A percentile compares a stretch with the other conserved stretches of the same genome.
Evolutionary conservation across 2,113 vertebrate genomes (phyloP).

Genomic region (Syrrhaptes paradoxus): DNA sequence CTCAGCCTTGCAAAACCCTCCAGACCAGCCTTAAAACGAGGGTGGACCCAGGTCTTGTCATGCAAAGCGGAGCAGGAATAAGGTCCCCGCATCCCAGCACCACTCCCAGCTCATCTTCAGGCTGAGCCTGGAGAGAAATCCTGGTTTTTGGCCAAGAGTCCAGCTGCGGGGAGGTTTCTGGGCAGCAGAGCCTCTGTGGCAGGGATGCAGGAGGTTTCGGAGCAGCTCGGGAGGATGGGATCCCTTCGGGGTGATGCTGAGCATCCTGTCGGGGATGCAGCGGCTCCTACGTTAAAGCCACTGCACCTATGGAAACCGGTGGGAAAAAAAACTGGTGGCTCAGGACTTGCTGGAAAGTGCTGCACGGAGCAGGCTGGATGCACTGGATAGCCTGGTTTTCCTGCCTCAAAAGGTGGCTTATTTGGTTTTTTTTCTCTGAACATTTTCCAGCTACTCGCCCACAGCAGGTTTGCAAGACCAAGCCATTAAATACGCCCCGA

Average conservation of each 20-base stretch:
- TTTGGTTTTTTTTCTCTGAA: background rate
- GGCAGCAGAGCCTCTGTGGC: conserved; percentile 28
- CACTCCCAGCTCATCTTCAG: background rate
- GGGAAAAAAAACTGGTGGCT: conserved; percentile 20
- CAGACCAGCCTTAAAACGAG: background rate
- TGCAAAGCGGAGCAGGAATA: background rate
- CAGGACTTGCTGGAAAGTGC: background rate
- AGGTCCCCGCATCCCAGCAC: background rate
- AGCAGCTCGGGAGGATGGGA: conserved; percentile 44
- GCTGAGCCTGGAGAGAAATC: background rate
- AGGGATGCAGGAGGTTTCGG: conserved; percentile 7
- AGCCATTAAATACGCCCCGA: rapidly evolving
- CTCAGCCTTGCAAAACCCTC: background rate
- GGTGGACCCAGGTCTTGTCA: background rate
- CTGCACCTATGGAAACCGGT: background rate
- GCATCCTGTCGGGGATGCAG: conserved; percentile 26
- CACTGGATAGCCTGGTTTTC: background rate
- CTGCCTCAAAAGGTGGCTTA: background rate
- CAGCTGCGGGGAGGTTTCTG: background rate
- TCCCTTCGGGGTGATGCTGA: conserved; percentile 38
- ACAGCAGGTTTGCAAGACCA: background rate
- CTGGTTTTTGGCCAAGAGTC: background rate
- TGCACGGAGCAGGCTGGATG: background rate
- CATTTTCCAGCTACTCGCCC: background rate
- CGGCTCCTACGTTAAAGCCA: conserved; percentile 24